Evolutionary conservation across 2,797 vertebrate genomes (phyloP).

Genomic region (Gorsachius magnificus): DNA sequence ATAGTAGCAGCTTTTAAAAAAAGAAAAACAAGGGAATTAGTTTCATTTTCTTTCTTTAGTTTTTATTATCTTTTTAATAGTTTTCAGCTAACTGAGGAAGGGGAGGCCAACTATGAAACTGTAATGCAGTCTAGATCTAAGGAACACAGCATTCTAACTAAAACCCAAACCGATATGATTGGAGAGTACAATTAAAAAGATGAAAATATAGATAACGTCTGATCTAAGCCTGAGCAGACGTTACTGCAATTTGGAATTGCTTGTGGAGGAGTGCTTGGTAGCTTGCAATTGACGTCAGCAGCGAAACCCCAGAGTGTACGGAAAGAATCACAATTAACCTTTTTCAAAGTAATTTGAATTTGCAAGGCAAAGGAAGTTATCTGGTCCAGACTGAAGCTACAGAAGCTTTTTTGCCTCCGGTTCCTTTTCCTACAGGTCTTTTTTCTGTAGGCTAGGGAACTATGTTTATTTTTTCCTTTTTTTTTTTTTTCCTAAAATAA

Average conservation of each 20-base stretch:
- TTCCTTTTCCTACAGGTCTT: not conserved
- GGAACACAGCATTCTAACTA: not conserved
- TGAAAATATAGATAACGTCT: not conserved
- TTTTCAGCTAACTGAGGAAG: not conserved
- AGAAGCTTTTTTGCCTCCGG: not conserved
- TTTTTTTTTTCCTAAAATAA: not conserved
- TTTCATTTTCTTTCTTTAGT: not conserved
- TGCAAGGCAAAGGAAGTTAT: conserved; percentile 1
- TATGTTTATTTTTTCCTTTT: not conserved
- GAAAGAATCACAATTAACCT: conserved; percentile 44
- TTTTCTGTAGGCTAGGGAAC: not conserved
- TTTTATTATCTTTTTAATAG: not conserved
- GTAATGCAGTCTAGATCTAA: not conserved
- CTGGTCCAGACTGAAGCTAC: not conserved
- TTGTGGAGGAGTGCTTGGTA: not conserved
- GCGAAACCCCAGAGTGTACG: not conserved
- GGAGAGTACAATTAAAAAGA: not conserved
- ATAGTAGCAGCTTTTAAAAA: not conserved
- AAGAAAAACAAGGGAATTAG: not conserved
- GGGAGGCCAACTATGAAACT: not conserved
- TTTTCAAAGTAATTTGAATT: conserved; percentile 30
- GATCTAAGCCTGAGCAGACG: not conserved
- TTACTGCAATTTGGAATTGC: conserved; percentile 6
- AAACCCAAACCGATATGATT: not conserved
- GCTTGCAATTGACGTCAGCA: conserved; percentile 17